phyloP scores from a whole-genome alignment of 2,797 vertebrate genomes.

The Coluber constrictor region DNA sequence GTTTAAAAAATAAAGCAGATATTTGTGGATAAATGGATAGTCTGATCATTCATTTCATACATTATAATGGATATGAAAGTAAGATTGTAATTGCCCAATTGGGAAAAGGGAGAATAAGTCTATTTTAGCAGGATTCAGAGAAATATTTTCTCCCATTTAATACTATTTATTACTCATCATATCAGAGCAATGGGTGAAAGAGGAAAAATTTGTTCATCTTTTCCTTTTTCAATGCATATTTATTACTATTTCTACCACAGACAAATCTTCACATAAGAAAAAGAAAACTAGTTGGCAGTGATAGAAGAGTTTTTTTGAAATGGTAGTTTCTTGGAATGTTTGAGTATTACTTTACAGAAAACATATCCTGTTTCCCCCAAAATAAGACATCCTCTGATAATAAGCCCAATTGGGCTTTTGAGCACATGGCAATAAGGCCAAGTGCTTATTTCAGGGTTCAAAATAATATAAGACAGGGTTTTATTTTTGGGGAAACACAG shows the following conservation, averaged over 20 bases:
- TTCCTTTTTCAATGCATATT: not conserved
- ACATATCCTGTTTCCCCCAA: not conserved
- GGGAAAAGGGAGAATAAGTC: not conserved
- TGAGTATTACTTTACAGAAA: not conserved
- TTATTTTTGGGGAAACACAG: too few relatives aligned
- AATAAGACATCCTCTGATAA: too few relatives aligned
- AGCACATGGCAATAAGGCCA: too few relatives aligned
- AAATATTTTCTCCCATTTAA: not conserved
- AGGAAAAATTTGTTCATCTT: not conserved
- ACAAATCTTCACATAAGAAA: not conserved
- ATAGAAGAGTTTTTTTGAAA: not conserved
- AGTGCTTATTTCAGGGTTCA: too few relatives aligned
- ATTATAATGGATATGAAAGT: not conserved
- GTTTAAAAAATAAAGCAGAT: not conserved
- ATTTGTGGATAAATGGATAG: not conserved
- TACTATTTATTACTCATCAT: not conserved
- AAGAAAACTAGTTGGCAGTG: not conserved
- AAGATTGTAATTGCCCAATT: not conserved
- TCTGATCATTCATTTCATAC: not conserved
- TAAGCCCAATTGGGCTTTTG: too few relatives aligned
- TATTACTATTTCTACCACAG: not conserved
- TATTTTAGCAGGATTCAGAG: not conserved
- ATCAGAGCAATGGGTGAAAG: not conserved
- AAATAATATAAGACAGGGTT: too few relatives aligned
- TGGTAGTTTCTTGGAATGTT: too few relatives aligned